Evolutionary conservation across 1,140 invertebrate species (phyloP), one percentile per base, ranked within the genome.

Genomic region (Macrobrachium rosenbergii): DNA sequence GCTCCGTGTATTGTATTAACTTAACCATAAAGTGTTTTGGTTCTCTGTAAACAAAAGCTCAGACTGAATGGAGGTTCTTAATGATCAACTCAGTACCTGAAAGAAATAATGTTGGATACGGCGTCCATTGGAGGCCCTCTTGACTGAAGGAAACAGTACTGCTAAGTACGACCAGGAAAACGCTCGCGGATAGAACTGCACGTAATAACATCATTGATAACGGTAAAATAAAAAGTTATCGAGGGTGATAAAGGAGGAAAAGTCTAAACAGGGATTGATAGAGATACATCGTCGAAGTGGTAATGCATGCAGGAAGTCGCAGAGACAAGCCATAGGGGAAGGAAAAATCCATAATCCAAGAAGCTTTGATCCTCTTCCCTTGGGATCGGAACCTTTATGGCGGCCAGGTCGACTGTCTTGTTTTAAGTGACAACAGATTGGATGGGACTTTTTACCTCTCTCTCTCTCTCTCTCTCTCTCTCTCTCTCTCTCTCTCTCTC

Each of bases 371-470:
- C 84, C 58, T 62, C 67, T 58, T 64, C 84, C 67, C 84, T 8
- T 16, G 84, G 84, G 78, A 75, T 72, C 10, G 52, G 58, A 81
- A 62, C 67, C 84, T 87, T 81, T 75, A 87, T 87, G 81, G 84
- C 28, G 84, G 78, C 77, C 77, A 80, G n/a, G 77, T 28, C 83
- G 77, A 87, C 84, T 87, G 63, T 87, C 84, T 81, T 87, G 84
- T 81, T 81, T 81, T 81, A 81, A 87, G 84, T 80, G 63, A 87
- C 84, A 87, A 87, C 84, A 87, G 84, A 87, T 87, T 87, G 84
- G 84, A 80, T 81, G 52, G 43, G 43, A 67, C 60, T 80, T n/a
- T 87, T 59, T 80, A 62, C 79, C 21, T 80, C 23, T 80, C 37
- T 86, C 45, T 87, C 75, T 81, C n/a, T 58, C 62, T 86, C 21